Percentiles rank a stretch among this genome's conserved stretches.
phyloP scores from a whole-genome alignment of 2,113 vertebrate species.

The Eptesicus fuscus region DNA sequence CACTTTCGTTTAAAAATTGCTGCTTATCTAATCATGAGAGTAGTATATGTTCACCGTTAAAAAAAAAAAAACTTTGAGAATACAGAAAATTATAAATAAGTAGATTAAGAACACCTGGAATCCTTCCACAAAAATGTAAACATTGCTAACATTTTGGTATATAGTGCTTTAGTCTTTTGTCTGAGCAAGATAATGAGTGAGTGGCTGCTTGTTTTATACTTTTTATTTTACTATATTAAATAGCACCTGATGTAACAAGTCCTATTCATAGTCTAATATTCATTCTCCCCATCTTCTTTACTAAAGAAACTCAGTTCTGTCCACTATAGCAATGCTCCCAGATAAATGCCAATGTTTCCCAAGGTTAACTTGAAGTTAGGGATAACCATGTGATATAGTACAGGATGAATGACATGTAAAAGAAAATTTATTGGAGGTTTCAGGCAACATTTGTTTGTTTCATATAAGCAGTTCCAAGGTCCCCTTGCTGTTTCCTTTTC shows the following conservation, averaged over 20 bases:
- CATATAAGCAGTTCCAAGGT: neutral
- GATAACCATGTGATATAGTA: neutral
- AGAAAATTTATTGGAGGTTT: neutral
- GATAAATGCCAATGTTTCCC: neutral
- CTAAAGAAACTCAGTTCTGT: neutral
- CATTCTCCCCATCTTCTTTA: neutral
- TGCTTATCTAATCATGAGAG: neutral
- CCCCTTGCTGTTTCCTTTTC: neutral
- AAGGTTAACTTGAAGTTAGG: neutral
- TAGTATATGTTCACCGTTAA: neutral
- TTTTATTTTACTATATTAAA: neutral
- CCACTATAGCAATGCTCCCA: neutral
- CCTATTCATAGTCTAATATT: neutral
- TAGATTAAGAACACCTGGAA: neutral
- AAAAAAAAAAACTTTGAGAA: neutral
- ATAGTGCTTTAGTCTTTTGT: neutral
- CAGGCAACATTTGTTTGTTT: neutral
- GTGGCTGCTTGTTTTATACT: neutral
- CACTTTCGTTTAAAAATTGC: neutral
- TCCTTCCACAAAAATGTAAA: neutral
- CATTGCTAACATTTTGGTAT: neutral
- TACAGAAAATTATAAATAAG: neutral
- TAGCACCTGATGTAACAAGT: neutral
- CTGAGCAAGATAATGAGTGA: neutral
- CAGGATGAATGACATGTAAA: neutral